Conservation (phyloP, 2,888 invertebrate genomes). For the Chelonus formosanus region DNA sequence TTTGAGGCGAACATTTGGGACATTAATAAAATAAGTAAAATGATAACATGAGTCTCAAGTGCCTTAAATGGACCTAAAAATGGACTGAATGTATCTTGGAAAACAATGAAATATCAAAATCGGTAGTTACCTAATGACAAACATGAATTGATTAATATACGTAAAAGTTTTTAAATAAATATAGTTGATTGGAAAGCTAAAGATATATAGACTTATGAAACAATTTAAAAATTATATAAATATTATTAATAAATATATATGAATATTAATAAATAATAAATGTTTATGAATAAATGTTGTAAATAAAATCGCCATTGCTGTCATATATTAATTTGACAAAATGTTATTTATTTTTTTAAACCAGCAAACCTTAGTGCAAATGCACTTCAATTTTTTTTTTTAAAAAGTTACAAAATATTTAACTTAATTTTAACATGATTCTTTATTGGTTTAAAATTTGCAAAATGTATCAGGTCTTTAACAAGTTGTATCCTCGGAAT, state of each 20-base stretch:
- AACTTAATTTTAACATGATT: conserved; percentile 31
- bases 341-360: conserved; percentile 28
- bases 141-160: background rate
- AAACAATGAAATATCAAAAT: conserved; percentile 1
- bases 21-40: too few species aligned
- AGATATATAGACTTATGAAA: background rate
- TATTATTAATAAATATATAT: background rate
- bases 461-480: too few species aligned
- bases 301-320: conserved; percentile 55
- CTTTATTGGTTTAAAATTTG: background rate
- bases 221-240: background rate
- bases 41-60: background rate
- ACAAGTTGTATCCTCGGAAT: background rate
- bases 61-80: background rate
- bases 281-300: conserved; percentile 37
- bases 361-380: background rate
- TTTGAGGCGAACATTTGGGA: too few species aligned
- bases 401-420: conserved; percentile 55
- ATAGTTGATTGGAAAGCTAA: background rate
- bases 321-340: conserved; percentile 45
- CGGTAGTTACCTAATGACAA: conserved; percentile 7
- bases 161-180: background rate
- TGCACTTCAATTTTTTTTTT: conserved; percentile 33
- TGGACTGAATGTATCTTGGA: background rate
- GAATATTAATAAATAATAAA: conserved; percentile 12